These are phyloP conservation scores for Scatophagus argus DNA, from an alignment of 2,113 vertebrate genomes.

Conservation along the genomic window DNA sequence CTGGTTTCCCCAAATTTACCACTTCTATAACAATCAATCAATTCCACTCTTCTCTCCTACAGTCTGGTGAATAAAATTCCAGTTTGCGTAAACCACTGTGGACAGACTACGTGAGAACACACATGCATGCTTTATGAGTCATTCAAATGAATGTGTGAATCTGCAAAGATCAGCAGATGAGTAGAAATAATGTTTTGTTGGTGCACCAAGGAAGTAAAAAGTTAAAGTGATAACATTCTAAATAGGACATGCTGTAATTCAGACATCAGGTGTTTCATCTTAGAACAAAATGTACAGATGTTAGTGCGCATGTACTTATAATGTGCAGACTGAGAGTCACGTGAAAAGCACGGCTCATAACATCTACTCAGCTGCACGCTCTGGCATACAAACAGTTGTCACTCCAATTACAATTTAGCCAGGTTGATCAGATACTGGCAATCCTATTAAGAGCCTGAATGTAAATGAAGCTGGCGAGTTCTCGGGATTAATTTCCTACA, in stretches of 20 bases:
- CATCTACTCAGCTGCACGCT: background rate
- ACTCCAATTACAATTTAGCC: slow-evolving; percentile 66
- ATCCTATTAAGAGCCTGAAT: slow-evolving; percentile 68
- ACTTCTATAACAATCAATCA: background rate
- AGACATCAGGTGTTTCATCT: background rate
- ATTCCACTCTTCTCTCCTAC: background rate
- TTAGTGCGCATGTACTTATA: background rate
- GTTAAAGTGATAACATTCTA: background rate
- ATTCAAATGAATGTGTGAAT: background rate
- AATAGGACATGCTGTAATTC: background rate
- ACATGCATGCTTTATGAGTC: background rate
- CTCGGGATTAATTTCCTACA: slow-evolving; percentile 40
- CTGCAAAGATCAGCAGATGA: background rate
- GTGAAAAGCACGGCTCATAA: background rate
- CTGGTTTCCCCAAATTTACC: background rate
- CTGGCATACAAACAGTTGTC: slow-evolving; percentile 57
- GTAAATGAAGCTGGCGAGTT: slow-evolving; percentile 57
- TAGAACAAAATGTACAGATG: background rate
- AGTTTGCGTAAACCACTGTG: background rate
- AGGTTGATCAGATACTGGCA: slow-evolving; percentile 69
- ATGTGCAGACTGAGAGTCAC: background rate
- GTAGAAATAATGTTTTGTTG: background rate
- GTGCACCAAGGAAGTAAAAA: background rate
- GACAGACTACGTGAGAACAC: background rate
- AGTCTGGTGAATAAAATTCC: background rate